Conservation (phyloP, 2,797 vertebrate species). For the Sebastes minor region DNA sequence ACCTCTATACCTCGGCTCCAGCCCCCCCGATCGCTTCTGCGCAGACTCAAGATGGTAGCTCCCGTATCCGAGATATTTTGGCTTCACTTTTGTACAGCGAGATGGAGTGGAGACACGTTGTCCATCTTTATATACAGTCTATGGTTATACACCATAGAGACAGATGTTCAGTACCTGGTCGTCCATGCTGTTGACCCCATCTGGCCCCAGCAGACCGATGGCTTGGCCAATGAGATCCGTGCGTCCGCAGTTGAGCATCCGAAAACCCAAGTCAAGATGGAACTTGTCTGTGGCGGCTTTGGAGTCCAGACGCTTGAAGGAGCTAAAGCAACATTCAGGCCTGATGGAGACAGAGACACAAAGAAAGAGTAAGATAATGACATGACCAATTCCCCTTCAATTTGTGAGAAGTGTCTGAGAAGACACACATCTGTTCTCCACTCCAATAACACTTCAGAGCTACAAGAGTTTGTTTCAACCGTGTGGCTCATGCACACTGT, state of each 20-base stretch:
- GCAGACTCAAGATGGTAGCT: no score
- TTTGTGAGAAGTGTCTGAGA: background rate
- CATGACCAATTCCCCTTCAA: background rate
- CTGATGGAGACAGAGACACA: conserved; percentile 54
- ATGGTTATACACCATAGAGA: background rate
- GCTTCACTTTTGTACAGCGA: no score
- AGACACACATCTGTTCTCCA: background rate
- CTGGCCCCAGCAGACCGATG: conserved; percentile 90
- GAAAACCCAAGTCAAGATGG: conserved; percentile 95
- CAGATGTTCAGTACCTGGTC: conserved; percentile 87
- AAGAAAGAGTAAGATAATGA: background rate
- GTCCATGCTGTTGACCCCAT: conserved; percentile 97
- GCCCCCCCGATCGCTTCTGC: no score
- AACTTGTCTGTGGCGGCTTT: conserved; percentile 94
- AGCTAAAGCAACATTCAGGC: conserved; percentile 94
- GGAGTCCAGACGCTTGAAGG: conserved; percentile 94
- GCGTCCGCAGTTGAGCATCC: conserved; percentile 97
- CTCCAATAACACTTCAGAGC: background rate
- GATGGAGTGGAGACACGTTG: no score
- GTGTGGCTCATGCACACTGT: background rate
- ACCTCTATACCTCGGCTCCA: no score
- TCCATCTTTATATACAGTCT: no score
- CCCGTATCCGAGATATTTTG: no score
- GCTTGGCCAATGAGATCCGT: conserved; percentile 96
- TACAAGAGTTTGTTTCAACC: background rate